Evolutionary conservation across 2,113 vertebrate species (phyloP).

Genomic region (Plecotus auritus): DNA sequence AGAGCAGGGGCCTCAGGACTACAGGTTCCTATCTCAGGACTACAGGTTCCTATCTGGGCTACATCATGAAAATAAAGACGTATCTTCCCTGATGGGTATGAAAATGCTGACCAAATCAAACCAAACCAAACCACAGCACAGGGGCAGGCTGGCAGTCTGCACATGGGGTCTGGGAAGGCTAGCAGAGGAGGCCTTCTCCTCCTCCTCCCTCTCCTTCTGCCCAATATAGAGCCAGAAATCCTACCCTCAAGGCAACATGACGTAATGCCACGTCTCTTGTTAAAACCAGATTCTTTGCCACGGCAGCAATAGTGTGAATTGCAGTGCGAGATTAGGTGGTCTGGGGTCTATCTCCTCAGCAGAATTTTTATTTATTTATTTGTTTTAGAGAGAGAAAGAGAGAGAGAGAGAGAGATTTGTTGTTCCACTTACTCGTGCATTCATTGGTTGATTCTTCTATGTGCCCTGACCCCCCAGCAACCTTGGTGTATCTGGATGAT

Average conservation of each 20-base stretch:
- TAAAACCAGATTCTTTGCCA: not conserved
- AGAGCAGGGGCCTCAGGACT: not conserved
- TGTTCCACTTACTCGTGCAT: not conserved
- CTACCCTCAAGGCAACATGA: not conserved
- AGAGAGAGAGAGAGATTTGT: not conserved
- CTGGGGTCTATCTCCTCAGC: not conserved
- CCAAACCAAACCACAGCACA: not conserved
- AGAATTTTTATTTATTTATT: not conserved
- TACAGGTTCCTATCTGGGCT: not conserved
- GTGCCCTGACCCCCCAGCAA: not conserved
- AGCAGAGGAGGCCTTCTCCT: not conserved
- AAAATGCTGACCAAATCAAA: not conserved
- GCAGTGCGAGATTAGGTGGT: not conserved
- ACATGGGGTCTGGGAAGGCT: not conserved
- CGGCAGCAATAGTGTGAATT: not conserved
- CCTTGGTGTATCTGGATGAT: not conserved
- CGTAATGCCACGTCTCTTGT: not conserved
- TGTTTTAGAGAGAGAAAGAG: no score
- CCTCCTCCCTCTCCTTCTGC: not conserved
- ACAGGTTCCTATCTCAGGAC: no score
- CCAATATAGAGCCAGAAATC: not conserved
- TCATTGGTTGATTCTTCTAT: not conserved
- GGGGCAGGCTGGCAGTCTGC: not conserved
- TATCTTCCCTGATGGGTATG: not conserved
- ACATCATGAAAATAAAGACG: not conserved